These are phyloP conservation scores for Lucinisca nassula DNA, from an alignment of 2,888 invertebrate genomes.

Conservation along the genomic window DNA sequence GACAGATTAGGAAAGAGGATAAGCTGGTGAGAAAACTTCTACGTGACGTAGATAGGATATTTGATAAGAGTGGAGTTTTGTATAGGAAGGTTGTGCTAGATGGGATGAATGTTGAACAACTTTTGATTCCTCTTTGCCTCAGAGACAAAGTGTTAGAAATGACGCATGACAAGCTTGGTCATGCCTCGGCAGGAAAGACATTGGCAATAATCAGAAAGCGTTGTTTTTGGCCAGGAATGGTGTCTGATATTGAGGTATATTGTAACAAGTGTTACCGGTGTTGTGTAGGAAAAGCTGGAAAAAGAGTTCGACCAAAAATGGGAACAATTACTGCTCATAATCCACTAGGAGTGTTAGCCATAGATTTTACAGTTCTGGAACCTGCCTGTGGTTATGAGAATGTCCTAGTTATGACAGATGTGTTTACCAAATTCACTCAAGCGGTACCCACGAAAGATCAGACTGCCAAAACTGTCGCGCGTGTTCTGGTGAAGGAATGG, in stretches of 20 bases:
- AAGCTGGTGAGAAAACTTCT: background rate
- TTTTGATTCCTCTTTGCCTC: background rate
- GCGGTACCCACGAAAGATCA: slow-evolving; percentile 69
- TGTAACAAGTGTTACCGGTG: background rate
- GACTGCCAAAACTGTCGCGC: slow-evolving; percentile 62
- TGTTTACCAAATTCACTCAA: slow-evolving; percentile 69
- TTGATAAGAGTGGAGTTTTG: background rate
- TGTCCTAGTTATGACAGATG: slow-evolving; percentile 72
- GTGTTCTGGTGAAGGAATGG: slow-evolving; percentile 63
- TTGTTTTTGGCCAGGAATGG: background rate
- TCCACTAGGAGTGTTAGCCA: slow-evolving; percentile 67
- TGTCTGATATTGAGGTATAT: background rate
- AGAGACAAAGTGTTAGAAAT: background rate
- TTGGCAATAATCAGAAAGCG: background rate
- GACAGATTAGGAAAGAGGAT: background rate
- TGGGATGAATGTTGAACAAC: background rate
- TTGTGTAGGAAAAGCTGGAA: background rate
- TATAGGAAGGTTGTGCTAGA: background rate
- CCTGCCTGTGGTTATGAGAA: slow-evolving; percentile 59
- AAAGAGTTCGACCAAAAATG: slow-evolving; percentile 23
- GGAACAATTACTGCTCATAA: slow-evolving; percentile 45
- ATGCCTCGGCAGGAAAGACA: background rate
- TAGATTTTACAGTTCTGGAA: slow-evolving; percentile 71
- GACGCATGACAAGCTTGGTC: background rate
- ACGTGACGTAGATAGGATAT: background rate